Base-by-base conservation (phyloP, 2,797 vertebrate species). In the Danio aesculapii region DNA sequence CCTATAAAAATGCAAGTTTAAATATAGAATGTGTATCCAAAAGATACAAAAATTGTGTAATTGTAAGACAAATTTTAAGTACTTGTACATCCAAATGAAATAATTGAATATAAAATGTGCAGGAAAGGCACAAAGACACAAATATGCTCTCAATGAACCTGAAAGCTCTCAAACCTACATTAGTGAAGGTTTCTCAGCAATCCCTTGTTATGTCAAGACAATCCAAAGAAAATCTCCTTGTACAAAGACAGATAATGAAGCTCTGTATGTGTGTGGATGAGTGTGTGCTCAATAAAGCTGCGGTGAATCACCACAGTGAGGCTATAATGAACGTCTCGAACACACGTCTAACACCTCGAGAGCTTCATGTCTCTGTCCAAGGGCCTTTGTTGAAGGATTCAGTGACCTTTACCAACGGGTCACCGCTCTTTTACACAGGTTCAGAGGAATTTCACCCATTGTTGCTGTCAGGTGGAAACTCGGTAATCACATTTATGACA, bases 201-300 rank as follows among this genome's bases (percentile, higher is more conserved):
- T 69, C 81, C 47, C 39, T 62, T 62, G 52, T 21, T 53, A 52
- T 52, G 66, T 73, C 52, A 59, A 21, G 4, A 17, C 19, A 77
- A 85, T 82, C 66, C 64, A 57, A 46, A 52, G 61, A 44, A 79
- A 75, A 79, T 71, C 52, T 75, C 63, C 57, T 62, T 63, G 71
- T 57, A 19, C 19, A 66, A 66, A 66, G 46, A 68, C 43, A 44
- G 50, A 19, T 74, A 63, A 59, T 77, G 53, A 55, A 74, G 69
- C 43, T 50, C 41, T 76, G 46, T 63, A 19, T 57, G 57, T 66
- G 76, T 50, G 76, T 75, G 67, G 57, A 72, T 70, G 75, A 69
- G 53, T 61, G 49, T 62, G 62, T 47, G 53, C 50, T 49, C 43
- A 30, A 14, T 84, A 50, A 30, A 61, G 49, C 17, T 47, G 73